Conservation (phyloP, 1,140 invertebrate genomes). For the Hycleus phaleratus region DNA sequence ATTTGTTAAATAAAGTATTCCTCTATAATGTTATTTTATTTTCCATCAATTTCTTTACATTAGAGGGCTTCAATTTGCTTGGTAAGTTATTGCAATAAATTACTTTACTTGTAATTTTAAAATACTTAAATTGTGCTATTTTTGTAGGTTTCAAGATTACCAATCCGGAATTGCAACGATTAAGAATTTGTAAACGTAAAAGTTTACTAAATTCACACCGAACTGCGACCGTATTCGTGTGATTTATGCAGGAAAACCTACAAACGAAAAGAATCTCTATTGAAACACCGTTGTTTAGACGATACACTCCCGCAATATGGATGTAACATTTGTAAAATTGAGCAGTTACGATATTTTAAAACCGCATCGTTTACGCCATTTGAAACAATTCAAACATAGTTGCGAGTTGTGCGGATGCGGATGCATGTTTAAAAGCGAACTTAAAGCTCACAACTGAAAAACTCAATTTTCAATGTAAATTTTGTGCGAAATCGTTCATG, state of each 20-base stretch:
- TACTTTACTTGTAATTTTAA: constrained; percentile 13
- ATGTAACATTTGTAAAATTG: constrained; percentile 50
- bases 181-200: constrained; percentile 23
- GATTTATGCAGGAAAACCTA: too few relatives aligned
- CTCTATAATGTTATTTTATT: too few relatives aligned
- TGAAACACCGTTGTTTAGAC: background rate
- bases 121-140: constrained; percentile 29
- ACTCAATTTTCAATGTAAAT: background rate
- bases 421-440: constrained; percentile 31
- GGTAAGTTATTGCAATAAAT: background rate
- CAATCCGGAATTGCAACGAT: constrained; percentile 28
- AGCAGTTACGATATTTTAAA: constrained; percentile 57
- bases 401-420: constrained; percentile 30
- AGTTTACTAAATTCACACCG: constrained; percentile 28
- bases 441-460: constrained; percentile 25
- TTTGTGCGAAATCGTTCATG: background rate
- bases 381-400: constrained; percentile 41
- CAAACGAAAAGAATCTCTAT: too few relatives aligned
- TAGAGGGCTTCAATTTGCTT: too few relatives aligned
- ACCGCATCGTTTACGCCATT: constrained; percentile 54
- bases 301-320: constrained; percentile 40
- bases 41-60: too few relatives aligned
- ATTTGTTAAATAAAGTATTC: too few relatives aligned
- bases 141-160: constrained; percentile 26
- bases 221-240: constrained; percentile 39